Evolutionary conservation across 2,113 vertebrate genomes (phyloP).

Genomic region (Erinaceus europaeus): DNA sequence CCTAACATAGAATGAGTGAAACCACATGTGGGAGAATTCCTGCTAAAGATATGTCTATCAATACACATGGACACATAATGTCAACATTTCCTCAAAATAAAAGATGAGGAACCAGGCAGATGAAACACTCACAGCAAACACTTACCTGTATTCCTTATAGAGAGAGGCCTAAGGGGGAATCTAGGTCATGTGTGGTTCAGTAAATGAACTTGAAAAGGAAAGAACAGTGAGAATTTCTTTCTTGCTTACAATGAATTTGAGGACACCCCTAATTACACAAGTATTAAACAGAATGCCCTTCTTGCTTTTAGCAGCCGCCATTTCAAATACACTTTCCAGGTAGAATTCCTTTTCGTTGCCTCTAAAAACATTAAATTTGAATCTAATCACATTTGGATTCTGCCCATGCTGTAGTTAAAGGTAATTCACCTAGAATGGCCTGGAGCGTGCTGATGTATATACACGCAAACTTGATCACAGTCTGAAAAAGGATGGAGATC

Average conservation of each 20-base stretch:
- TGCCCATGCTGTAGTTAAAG: constrained; percentile 21
- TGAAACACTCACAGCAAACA: not conserved
- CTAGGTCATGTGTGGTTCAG: too few relatives aligned
- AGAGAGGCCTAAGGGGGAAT: too few relatives aligned
- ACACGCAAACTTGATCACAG: not conserved
- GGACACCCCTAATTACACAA: not conserved
- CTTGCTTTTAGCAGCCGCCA: not conserved
- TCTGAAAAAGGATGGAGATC: not conserved
- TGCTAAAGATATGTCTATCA: too few relatives aligned
- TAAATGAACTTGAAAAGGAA: not conserved
- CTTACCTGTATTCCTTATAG: not conserved
- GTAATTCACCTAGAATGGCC: not conserved
- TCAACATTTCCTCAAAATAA: not conserved
- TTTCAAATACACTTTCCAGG: not conserved
- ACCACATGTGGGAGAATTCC: too few relatives aligned
- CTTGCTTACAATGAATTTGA: not conserved
- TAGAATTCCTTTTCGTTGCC: not conserved
- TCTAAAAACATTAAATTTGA: not conserved
- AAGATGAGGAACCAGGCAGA: not conserved
- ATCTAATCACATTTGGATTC: not conserved
- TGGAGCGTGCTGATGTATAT: not conserved
- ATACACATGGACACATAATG: too few relatives aligned
- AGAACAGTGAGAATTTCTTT: not conserved
- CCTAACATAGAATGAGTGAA: too few relatives aligned
- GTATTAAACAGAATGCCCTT: not conserved